Conservation (phyloP, 2,888 invertebrate species). For the Acronicta psi region DNA sequence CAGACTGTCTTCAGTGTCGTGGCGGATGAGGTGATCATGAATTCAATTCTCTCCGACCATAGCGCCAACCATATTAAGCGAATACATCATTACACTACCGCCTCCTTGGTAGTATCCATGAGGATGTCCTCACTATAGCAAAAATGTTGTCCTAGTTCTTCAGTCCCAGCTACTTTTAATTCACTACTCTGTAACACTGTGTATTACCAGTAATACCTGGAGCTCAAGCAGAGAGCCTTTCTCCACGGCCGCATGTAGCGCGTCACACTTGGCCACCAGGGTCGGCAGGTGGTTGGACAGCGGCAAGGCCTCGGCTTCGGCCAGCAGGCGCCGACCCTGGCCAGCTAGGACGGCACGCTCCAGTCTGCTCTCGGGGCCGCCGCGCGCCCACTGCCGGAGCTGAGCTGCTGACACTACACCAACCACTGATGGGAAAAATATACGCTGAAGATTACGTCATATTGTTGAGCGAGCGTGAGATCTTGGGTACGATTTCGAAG, state of each 20-base stretch:
- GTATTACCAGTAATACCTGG: slow-evolving; percentile 82
- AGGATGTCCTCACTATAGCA: too few relatives aligned
- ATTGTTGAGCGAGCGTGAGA: too few relatives aligned
- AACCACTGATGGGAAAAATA: slow-evolving; percentile 63
- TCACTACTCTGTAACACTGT: not conserved
- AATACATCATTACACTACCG: too few relatives aligned
- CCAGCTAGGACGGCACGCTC: slow-evolving; percentile 84
- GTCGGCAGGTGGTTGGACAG: slow-evolving; percentile 84
- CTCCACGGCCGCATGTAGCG: slow-evolving; percentile 93
- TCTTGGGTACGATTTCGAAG: too few relatives aligned
- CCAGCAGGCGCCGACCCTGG: slow-evolving; percentile 79
- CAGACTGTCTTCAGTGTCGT: too few relatives aligned
- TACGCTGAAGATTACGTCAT: not conserved
- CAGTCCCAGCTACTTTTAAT: too few relatives aligned
- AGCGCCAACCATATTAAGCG: too few relatives aligned
- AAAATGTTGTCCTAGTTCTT: too few relatives aligned
- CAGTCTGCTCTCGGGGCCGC: slow-evolving; percentile 77
- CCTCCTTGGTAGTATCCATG: too few relatives aligned
- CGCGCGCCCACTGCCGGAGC: slow-evolving; percentile 80
- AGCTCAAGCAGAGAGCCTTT: slow-evolving; percentile 92
- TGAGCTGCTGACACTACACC: slow-evolving; percentile 75
- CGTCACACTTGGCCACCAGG: slow-evolving; percentile 93
- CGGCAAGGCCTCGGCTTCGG: slow-evolving; percentile 73
- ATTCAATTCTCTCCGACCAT: too few relatives aligned
- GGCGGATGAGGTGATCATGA: too few relatives aligned